Evolutionary conservation across 1,140 invertebrate genomes (phyloP).

Genomic region (Mya arenaria): DNA sequence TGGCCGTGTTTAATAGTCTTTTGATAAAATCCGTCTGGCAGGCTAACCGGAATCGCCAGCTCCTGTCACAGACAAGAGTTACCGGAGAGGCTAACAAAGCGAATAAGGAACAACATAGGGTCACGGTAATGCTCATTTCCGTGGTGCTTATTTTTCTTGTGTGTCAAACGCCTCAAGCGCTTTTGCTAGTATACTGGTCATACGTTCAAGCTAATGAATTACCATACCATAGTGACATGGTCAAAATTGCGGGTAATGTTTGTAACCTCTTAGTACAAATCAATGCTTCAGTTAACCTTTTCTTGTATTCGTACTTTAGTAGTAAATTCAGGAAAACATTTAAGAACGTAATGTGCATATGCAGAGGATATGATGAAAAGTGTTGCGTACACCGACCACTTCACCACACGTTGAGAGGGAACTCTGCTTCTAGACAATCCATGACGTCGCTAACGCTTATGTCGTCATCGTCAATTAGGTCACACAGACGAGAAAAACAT

Average conservation of each 20-base stretch:
- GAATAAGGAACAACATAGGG: conserved; percentile 80
- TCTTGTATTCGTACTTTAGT: conserved; percentile 90
- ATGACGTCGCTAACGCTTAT: too few relatives aligned
- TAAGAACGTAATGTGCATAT: conserved; percentile 83
- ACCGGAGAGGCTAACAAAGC: conserved; percentile 58
- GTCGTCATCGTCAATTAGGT: too few relatives aligned
- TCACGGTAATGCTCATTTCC: conserved; percentile 89
- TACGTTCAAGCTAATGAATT: conserved; percentile 59
- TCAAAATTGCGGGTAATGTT: conserved; percentile 86
- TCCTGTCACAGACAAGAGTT: conserved; percentile 82
- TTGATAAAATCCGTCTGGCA: conserved; percentile 86
- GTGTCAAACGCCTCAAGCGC: conserved; percentile 87
- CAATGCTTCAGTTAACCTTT: conserved; percentile 89
- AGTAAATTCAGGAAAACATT: conserved; percentile 89
- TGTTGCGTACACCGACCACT: too few relatives aligned
- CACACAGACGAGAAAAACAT: too few relatives aligned
- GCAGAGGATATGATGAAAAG: too few relatives aligned
- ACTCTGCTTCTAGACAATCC: too few relatives aligned
- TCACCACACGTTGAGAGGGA: too few relatives aligned
- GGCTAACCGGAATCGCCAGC: conserved; percentile 82
- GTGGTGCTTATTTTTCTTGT: conserved; percentile 89
- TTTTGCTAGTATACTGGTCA: conserved; percentile 68
- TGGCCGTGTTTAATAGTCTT: conserved; percentile 88
- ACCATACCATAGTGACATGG: conserved; percentile 65
- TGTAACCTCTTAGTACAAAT: conserved; percentile 88